phyloP scores from a whole-genome alignment of 1,140 invertebrate species.

The Tetramorium simillimum region DNA sequence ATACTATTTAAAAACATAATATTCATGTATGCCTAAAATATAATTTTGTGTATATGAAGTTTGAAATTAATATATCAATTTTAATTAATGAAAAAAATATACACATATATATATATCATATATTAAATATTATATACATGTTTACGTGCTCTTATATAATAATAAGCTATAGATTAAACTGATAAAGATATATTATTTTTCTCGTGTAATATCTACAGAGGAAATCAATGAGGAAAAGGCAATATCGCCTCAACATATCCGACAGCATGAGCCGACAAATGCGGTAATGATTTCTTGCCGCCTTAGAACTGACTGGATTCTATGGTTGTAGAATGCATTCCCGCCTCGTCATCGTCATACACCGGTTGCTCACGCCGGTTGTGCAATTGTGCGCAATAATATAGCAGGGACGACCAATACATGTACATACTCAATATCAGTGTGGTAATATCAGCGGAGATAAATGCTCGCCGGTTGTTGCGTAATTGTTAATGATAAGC shows the following conservation, averaged over 20 bases:
- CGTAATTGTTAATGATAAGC: slow-evolving; percentile 29
- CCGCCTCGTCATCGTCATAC: slow-evolving; percentile 30
- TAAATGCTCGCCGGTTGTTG: slow-evolving; percentile 1
- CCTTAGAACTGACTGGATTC: not conserved
- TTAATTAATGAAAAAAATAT: not conserved
- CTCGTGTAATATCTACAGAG: not conserved
- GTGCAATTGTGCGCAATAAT: slow-evolving; percentile 30
- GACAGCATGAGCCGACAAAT: not conserved
- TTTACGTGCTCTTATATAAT: not conserved
- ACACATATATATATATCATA: not conserved
- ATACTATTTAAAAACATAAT: not conserved
- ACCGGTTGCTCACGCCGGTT: not conserved
- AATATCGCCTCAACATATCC: not conserved
- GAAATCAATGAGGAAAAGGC: not conserved
- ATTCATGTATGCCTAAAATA: not conserved
- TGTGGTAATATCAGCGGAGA: not conserved
- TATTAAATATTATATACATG: not conserved
- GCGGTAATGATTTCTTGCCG: not conserved
- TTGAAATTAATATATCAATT: not conserved
- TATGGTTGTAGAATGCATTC: slow-evolving; percentile 16
- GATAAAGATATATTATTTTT: not conserved
- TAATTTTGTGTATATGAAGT: not conserved
- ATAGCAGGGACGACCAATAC: not conserved
- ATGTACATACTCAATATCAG: not conserved
- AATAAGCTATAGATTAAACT: not conserved